Conservation (phyloP, 2,888 invertebrate species). For the Oscheius onirici region DNA sequence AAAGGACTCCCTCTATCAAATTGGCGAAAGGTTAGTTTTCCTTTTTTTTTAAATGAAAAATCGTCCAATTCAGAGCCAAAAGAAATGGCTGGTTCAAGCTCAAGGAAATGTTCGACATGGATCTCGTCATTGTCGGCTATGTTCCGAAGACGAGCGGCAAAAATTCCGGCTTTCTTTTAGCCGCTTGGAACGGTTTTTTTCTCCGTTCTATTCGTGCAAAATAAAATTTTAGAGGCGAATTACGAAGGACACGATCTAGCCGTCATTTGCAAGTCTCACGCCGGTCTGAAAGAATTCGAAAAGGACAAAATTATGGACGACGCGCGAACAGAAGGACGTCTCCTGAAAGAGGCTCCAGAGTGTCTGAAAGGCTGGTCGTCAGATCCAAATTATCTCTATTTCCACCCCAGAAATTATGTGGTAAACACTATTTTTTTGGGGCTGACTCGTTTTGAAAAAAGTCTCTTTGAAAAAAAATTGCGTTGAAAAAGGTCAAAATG, state of each 20-base stretch:
- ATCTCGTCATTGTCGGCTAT: constrained; percentile 64
- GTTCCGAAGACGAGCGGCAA: constrained; percentile 31
- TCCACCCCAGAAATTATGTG: constrained; percentile 15
- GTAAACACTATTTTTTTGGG: constrained; percentile 4
- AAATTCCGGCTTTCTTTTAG: no score
- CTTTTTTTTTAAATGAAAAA: not conserved
- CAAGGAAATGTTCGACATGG: constrained; percentile 68
- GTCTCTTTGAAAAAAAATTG: no score
- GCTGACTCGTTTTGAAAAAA: no score
- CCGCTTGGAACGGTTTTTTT: constrained; percentile 45
- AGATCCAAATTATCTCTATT: constrained; percentile 18
- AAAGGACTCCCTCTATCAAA: constrained; percentile 47
- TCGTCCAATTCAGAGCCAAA: constrained; percentile 36
- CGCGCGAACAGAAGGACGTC: constrained; percentile 21
- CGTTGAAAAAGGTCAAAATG: no score
- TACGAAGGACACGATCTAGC: constrained; percentile 7
- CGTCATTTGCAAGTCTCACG: constrained; percentile 29
- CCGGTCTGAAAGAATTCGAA: constrained; percentile 35
- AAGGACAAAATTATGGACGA: constrained; percentile 33
- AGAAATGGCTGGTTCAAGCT: constrained; percentile 65
- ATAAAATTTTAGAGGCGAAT: not conserved
- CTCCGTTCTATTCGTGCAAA: not conserved
- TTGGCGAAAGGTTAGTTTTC: constrained; percentile 41
- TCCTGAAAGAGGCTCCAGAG: constrained; percentile 27
- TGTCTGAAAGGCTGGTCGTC: constrained; percentile 14